A percentile compares a stretch with the other conserved stretches of the same genome.
phyloP scores from a whole-genome alignment of 2,888 invertebrate genomes.

The Gortyna flavago region DNA sequence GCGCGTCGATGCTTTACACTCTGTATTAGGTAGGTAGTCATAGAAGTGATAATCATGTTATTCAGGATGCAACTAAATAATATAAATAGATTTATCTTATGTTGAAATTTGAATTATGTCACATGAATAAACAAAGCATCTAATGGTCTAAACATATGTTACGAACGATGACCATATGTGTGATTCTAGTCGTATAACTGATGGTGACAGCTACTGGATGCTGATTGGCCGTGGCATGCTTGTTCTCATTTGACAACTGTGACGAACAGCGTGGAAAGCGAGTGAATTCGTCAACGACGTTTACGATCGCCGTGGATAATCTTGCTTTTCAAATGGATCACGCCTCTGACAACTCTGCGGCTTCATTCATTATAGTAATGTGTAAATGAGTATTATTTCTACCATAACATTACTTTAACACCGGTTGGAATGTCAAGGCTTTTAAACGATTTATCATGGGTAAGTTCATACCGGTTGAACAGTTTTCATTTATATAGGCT shows the following conservation, averaged over 20 bases:
- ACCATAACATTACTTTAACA: conserved; percentile 21
- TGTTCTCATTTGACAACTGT: conserved; percentile 58
- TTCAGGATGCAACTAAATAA: conserved; percentile 13
- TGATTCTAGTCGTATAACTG: conserved; percentile 34
- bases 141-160: conserved; percentile 58
- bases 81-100: conserved; percentile 31
- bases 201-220: conserved; percentile 48
- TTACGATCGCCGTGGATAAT: conserved; percentile 68
- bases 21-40: background rate
- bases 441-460: conserved; percentile 30
- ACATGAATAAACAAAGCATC: conserved; percentile 62
- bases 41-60: background rate
- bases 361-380: conserved; percentile 57
- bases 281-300: conserved; percentile 63
- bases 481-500: conserved; percentile 1
- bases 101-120: conserved; percentile 61
- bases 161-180: conserved; percentile 63
- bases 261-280: conserved; percentile 55
- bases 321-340: conserved; percentile 66
- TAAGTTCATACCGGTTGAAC: conserved; percentile 5
- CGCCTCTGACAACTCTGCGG: conserved; percentile 47
- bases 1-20: background rate
- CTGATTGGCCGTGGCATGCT: conserved; percentile 66
- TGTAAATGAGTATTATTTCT: conserved; percentile 53
- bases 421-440: conserved; percentile 30